A percentile compares a stretch with the other conserved stretches of the same genome.
These are phyloP conservation scores for Bedellia somnulentella DNA, from an alignment of 2,888 invertebrate genomes.

Conservation along the genomic window DNA sequence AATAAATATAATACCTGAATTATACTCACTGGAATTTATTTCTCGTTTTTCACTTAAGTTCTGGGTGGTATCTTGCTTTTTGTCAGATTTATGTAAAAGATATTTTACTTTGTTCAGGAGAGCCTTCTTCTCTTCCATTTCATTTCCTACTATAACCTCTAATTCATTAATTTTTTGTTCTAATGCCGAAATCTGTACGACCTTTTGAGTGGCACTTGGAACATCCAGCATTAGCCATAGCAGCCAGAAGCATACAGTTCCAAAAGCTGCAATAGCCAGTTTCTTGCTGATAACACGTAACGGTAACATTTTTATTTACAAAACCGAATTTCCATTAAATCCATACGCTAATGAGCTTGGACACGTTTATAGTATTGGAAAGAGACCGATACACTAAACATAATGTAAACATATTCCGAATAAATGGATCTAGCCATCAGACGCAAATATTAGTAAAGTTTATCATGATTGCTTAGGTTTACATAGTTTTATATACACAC, in stretches of 20 bases:
- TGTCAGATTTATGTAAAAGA: no score
- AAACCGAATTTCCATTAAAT: not conserved
- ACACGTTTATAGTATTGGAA: conserved; percentile 12
- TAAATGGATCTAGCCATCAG: no score
- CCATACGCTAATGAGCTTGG: conserved; percentile 11
- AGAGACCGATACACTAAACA: conserved; percentile 9
- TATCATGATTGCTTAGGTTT: no score
- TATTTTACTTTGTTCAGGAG: not conserved
- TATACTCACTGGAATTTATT: no score
- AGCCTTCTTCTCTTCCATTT: not conserved
- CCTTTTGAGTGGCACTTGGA: not conserved
- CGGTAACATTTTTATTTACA: conserved; percentile 8
- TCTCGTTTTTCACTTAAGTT: no score
- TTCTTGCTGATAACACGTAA: conserved; percentile 44
- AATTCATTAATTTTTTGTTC: not conserved
- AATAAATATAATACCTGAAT: no score
- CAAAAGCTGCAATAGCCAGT: conserved; percentile 19
- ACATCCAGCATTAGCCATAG: conserved; percentile 16
- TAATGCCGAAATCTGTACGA: not conserved
- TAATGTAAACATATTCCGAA: conserved; percentile 14
- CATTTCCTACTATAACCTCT: not conserved
- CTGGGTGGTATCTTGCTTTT: no score
- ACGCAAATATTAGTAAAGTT: no score
- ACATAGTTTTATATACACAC: no score
- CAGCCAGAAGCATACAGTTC: conserved; percentile 27